Conservation (phyloP, 2,113 vertebrate genomes). For the Enhydra lutris region DNA sequence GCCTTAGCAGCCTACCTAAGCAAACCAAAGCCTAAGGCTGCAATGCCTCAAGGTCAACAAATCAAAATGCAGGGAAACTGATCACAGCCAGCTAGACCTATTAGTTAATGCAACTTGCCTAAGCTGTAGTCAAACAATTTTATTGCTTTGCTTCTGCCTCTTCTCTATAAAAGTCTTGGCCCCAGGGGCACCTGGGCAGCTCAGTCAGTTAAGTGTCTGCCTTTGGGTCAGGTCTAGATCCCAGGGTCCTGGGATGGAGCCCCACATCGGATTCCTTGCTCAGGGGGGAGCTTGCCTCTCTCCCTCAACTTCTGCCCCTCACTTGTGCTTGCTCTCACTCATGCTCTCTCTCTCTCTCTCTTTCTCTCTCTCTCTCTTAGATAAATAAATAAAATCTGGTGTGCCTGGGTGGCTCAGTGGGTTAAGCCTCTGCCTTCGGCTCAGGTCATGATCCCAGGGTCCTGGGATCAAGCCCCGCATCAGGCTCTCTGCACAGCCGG, state of each 20-base stretch:
- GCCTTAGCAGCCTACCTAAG: neutral
- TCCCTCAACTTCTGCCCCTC: no score
- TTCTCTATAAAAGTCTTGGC: neutral
- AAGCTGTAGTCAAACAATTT: neutral
- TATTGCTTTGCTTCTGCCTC: neutral
- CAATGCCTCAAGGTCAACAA: neutral
- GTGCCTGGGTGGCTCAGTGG: no score
- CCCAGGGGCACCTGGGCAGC: neutral
- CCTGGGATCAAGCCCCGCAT: no score
- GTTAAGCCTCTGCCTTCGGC: no score
- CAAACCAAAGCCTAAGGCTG: neutral
- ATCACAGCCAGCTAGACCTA: neutral
- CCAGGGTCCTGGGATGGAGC: neutral
- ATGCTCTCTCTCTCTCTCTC: no score
- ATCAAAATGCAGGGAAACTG: neutral
- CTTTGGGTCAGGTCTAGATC: neutral
- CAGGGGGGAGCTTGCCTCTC: no score
- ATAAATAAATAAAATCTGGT: no score
- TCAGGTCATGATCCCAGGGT: no score
- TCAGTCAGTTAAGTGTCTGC: neutral
- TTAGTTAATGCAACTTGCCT: neutral
- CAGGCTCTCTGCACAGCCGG: no score
- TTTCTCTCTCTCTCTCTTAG: no score
- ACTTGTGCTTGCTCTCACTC: no score
- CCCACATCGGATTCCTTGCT: no score